phyloP scores from a whole-genome alignment of 2,888 invertebrate species.

The Pyrocoelia pectoralis region DNA sequence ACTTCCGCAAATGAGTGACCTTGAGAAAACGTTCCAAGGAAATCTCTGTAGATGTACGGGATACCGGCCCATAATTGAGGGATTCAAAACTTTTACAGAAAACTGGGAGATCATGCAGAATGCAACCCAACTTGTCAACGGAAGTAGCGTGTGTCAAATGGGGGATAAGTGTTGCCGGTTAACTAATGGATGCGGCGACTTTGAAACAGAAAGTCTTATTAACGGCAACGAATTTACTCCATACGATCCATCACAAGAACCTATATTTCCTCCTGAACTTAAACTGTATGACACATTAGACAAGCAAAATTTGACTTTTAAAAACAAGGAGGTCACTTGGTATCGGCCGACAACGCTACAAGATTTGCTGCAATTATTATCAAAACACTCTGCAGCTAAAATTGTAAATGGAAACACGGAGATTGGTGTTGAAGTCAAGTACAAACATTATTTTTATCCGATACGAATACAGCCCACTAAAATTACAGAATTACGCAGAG shows the following conservation, averaged over 20 bases:
- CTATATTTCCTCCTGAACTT: conserved; percentile 93
- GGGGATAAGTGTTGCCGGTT: conserved; percentile 73
- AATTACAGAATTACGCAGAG: conserved; percentile 72
- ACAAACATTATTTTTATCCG: conserved; percentile 83
- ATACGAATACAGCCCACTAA: conserved; percentile 76
- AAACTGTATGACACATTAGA: conserved; percentile 68
- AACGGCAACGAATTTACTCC: conserved; percentile 71
- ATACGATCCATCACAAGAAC: conserved; percentile 84
- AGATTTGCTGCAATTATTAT: conserved; percentile 74
- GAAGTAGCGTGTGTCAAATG: conserved; percentile 65
- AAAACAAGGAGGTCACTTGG: conserved; percentile 75
- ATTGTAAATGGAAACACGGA: conserved; percentile 91
- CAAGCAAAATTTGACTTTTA: conserved; percentile 67
- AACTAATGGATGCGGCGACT: conserved; percentile 27
- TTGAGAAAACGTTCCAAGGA: conserved; percentile 85
- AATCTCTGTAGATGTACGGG: conserved; percentile 93
- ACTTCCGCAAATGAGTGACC: conserved; percentile 75
- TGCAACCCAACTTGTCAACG: conserved; percentile 40
- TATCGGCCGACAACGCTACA: conserved; percentile 73
- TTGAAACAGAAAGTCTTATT: conserved; percentile 60
- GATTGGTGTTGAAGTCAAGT: conserved; percentile 92
- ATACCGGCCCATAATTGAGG: conserved; percentile 92
- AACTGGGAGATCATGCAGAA: conserved; percentile 65
- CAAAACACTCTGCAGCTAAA: conserved; percentile 72
- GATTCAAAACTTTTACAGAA: conserved; percentile 84